Percentiles rank a stretch among this genome's conserved stretches.
Evolutionary conservation across 2,888 invertebrate genomes (phyloP).

Genomic region (Drosophila merina): DNA sequence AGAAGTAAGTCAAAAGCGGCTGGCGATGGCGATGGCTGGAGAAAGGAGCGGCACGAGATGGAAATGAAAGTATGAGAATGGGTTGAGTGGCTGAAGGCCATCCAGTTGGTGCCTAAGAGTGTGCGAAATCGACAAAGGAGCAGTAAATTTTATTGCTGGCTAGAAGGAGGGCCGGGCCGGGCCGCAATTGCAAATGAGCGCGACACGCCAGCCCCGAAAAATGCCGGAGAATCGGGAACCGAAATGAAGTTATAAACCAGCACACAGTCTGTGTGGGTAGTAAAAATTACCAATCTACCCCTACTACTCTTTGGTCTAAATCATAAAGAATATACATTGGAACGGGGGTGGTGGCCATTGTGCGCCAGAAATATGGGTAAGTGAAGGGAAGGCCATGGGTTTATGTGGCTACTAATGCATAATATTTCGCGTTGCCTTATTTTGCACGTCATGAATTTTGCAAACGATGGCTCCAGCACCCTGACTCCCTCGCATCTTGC

Average conservation of each 20-base stretch:
- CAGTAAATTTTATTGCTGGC: slow-evolving; percentile 71
- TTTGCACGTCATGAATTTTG: slow-evolving; percentile 75
- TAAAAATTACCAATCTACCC: slow-evolving; percentile 46
- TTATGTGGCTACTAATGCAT: slow-evolving; percentile 64
- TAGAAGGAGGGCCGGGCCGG: slow-evolving; percentile 28
- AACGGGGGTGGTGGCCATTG: slow-evolving; percentile 25
- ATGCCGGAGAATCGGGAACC: slow-evolving; percentile 18
- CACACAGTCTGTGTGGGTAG: slow-evolving; percentile 53
- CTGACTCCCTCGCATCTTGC: slow-evolving; percentile 11
- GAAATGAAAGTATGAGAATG: slow-evolving; percentile 19
- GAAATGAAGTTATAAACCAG: slow-evolving; percentile 74
- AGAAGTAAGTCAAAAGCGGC: slow-evolving; percentile 66
- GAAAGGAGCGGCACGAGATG: slow-evolving; percentile 23
- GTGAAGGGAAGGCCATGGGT: slow-evolving; percentile 3
- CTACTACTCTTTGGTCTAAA: slow-evolving; percentile 24
- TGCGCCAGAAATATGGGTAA: slow-evolving; percentile 14
- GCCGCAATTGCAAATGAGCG: slow-evolving; percentile 65
- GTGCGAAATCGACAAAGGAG: slow-evolving; percentile 71
- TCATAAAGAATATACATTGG: slow-evolving; percentile 57
- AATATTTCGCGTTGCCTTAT: slow-evolving; percentile 66
- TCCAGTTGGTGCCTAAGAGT: slow-evolving; percentile 51
- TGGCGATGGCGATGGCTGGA: slow-evolving; percentile 22
- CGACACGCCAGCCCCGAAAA: slow-evolving; percentile 61
- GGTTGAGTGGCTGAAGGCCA: slow-evolving; percentile 6
- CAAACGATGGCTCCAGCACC: slow-evolving; percentile 44